A percentile compares a stretch with the other conserved stretches of the same genome.
Evolutionary conservation across 2,113 vertebrate species (phyloP).

Genomic region (Mastomys natalensis): DNA sequence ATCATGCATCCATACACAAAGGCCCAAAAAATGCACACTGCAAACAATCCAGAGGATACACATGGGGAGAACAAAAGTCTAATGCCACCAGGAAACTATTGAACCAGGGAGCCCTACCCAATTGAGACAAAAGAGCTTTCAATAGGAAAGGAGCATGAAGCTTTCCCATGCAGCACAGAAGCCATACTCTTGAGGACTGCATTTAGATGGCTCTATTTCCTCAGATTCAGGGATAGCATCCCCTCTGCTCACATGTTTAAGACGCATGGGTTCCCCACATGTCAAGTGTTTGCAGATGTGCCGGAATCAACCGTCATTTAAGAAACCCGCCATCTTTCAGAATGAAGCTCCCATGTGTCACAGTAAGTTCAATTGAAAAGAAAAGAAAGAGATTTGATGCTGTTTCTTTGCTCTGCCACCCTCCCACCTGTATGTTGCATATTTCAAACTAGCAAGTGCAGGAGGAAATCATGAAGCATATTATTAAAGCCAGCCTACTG

Average conservation of each 20-base stretch:
- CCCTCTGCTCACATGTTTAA: constrained; percentile 53
- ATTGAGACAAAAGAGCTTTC: background rate
- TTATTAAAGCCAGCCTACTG: constrained; percentile 73
- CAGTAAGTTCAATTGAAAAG: constrained; percentile 74
- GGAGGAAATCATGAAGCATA: constrained; percentile 61
- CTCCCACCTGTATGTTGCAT: constrained; percentile 79
- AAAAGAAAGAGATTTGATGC: constrained; percentile 73
- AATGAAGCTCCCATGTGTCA: constrained; percentile 70
- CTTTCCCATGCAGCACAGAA: background rate
- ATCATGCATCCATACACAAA: background rate
- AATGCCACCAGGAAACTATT: background rate
- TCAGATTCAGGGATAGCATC: constrained; percentile 52
- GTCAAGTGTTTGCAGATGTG: constrained; percentile 82
- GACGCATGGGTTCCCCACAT: constrained; percentile 34
- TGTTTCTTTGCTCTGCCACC: constrained; percentile 67
- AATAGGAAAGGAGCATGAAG: background rate
- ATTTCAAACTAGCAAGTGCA: constrained; percentile 70
- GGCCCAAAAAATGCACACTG: background rate
- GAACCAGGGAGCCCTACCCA: background rate
- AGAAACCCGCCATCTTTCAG: constrained; percentile 75
- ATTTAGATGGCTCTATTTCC: constrained; percentile 51
- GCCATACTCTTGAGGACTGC: background rate
- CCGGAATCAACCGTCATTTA: constrained; percentile 79
- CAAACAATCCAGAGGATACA: background rate
- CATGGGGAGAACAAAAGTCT: background rate